Percentiles rank a stretch among this genome's conserved stretches.
Evolutionary conservation across 2,888 invertebrate species (phyloP).

Genomic region (Thymelicus lineola): DNA sequence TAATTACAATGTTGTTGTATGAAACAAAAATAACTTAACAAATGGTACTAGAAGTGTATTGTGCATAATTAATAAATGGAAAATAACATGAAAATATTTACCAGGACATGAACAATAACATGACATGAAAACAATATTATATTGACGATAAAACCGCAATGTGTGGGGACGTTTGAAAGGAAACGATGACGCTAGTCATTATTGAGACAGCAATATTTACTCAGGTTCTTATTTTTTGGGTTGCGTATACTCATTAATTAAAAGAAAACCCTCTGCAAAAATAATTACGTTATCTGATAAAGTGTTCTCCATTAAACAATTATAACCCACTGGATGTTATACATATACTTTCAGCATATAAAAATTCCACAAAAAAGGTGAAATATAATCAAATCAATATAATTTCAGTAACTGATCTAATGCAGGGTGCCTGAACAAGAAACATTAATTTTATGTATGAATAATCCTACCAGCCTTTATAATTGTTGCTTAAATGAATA

Average conservation of each 20-base stretch:
- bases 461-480: too few relatives aligned
- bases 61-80: background rate
- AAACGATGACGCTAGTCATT: background rate
- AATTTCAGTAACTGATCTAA: too few relatives aligned
- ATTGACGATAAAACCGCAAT: background rate
- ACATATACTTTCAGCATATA: too few relatives aligned
- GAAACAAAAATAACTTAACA: background rate
- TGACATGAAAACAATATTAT: slow-evolving; percentile 4
- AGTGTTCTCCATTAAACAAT: too few relatives aligned
- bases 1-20: background rate
- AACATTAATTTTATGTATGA: too few relatives aligned
- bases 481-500: too few relatives aligned
- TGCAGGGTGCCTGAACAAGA: too few relatives aligned
- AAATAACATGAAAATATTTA: background rate
- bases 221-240: background rate
- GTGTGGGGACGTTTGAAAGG: background rate
- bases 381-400: too few relatives aligned
- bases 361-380: too few relatives aligned
- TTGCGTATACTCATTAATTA: background rate
- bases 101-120: background rate
- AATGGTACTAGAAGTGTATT: background rate
- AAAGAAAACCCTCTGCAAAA: too few relatives aligned
- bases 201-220: background rate
- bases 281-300: too few relatives aligned
- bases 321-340: too few relatives aligned